Evolutionary conservation across 2,797 vertebrate genomes (phyloP), one percentile per base, ranked within the genome.

Genomic region (Nannoperca obscura): DNA sequence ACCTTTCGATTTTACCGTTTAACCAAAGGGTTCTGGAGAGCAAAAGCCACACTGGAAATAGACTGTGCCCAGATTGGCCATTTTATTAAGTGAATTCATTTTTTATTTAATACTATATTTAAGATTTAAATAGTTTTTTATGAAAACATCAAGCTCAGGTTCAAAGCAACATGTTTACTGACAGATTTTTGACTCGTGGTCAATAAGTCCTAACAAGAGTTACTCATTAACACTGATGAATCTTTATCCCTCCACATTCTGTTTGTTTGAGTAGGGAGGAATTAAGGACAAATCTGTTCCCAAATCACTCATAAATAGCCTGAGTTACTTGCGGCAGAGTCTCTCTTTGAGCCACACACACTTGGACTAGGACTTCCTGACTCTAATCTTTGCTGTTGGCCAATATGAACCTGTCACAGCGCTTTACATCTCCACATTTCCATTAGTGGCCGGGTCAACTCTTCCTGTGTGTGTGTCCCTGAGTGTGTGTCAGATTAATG

Each of bases 371-470:
- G n/a, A 55, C 22, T 24, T 46, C 49, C 30, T 55, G 49, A 17
- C 66, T 63, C 22, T 40, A 71, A 70, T 70, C 44, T 63, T 57
- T 63, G 65, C 71, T 69, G 58, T 70, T 57, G 64, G 78, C 58
- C 78, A 52, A 58, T 69, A 80, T 74, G 58, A 74, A 74, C 65
- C 71, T 64, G 64, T 69, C 71, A 74, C 20, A 27, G 58, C 3
- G 1, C 52, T 74, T 80, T 50, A 62, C 71, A 42, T 68, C 64
- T 74, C 71, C 24, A 69, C 50, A 58, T 63, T 80, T 58, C 52
- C 71, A 74, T 64, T 69, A 70, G 46, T 14, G 52, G 58, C 27
- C 1, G 3, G 42, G 52, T 71, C 75, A 77, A 20, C 53, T 64
- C 52, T 58, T 64, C 50, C 42, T 14, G 42, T 59, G 27, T 42